phyloP scores from a whole-genome alignment of 2,113 vertebrate genomes.

The Cavia aperea region DNA sequence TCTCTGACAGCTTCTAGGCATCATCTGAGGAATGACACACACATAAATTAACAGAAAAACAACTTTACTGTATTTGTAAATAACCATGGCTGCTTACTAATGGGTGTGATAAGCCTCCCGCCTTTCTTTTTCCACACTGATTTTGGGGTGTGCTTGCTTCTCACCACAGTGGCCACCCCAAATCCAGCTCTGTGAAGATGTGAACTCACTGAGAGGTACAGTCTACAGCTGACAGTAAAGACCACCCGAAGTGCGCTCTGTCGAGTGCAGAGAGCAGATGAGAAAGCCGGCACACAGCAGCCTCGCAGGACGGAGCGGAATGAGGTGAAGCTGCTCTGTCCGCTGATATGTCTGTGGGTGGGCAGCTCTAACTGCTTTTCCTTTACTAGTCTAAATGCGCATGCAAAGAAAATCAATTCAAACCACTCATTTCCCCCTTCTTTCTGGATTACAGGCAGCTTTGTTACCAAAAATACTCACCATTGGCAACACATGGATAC shows the following conservation, averaged over 20 bases:
- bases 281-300: neutral
- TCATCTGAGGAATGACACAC: neutral
- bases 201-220: neutral
- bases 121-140: neutral
- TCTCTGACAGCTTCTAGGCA: neutral
- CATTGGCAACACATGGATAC: neutral
- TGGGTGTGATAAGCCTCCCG: neutral
- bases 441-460: neutral
- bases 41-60: neutral
- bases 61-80: conserved; percentile 2
- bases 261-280: neutral
- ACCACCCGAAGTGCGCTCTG: neutral
- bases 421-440: neutral
- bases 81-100: neutral
- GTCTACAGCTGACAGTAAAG: neutral
- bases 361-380: neutral
- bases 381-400: neutral
- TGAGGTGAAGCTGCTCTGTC: neutral
- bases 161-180: neutral
- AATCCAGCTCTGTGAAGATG: neutral
- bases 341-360: neutral
- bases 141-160: neutral
- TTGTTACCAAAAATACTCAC: neutral
- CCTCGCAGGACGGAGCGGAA: neutral
- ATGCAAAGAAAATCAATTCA: conserved; percentile 22